These are phyloP conservation scores for Carollia perspicillata DNA, from an alignment of 2,113 vertebrate genomes.

Conservation along the genomic window DNA sequence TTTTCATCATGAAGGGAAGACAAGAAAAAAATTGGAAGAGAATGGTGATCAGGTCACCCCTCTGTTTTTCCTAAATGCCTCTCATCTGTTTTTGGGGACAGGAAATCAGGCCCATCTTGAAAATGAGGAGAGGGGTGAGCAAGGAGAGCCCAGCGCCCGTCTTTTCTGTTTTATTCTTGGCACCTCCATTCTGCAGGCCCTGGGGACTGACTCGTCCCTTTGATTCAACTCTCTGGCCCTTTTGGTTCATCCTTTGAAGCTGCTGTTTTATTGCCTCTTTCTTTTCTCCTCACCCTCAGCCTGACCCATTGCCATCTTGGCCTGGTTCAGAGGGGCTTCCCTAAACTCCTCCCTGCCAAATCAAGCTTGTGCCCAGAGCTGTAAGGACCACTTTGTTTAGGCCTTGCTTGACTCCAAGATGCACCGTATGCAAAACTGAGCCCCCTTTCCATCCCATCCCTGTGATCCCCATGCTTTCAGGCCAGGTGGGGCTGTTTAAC, in stretches of 20 bases:
- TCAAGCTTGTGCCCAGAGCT: not conserved
- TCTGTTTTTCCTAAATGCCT: not conserved
- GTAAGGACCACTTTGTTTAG: not conserved
- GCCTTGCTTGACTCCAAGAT: not conserved
- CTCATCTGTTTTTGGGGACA: not conserved
- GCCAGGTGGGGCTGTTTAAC: not conserved
- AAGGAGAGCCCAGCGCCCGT: not conserved
- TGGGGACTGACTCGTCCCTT: not conserved
- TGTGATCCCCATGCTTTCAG: not conserved
- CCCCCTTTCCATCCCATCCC: not conserved
- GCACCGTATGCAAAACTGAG: not conserved
- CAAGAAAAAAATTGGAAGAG: not conserved
- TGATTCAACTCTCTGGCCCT: not conserved
- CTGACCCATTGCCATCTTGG: not conserved
- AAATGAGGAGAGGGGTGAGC: not conserved
- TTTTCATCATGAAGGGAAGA: not conserved
- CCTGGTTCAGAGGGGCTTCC: not conserved
- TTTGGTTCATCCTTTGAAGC: conserved; percentile 46
- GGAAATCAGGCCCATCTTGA: not conserved
- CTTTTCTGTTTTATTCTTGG: not conserved
- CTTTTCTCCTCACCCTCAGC: not conserved
- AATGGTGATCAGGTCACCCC: not conserved
- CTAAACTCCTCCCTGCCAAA: not conserved
- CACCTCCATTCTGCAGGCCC: not conserved
- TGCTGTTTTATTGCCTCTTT: not conserved